These are phyloP conservation scores for Penaeus chinensis DNA, from an alignment of 1,140 invertebrate species.

Conservation along the genomic window DNA sequence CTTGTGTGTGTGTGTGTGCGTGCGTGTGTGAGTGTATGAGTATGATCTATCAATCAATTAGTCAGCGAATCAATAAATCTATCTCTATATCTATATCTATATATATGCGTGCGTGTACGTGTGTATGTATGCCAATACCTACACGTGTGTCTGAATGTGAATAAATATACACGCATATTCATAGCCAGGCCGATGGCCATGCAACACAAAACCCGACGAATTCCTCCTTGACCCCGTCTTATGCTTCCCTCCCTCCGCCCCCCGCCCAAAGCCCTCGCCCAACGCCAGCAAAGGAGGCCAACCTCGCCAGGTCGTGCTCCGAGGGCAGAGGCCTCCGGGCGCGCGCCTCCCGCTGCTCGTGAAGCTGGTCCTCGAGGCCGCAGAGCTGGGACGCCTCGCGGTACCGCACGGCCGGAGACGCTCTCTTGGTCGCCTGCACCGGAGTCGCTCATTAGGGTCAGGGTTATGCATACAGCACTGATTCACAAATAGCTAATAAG, in stretches of 20 bases:
- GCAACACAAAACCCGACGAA: background rate
- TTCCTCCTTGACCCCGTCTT: background rate
- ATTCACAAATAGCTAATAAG: too few species aligned
- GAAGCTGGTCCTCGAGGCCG: conserved; percentile 46
- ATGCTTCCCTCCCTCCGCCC: too few species aligned
- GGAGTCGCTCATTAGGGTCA: too few species aligned
- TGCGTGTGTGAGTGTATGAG: conserved; percentile 3
- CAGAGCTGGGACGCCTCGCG: conserved; percentile 38
- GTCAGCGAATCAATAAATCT: too few species aligned
- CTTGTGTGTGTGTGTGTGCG: conserved; percentile 12
- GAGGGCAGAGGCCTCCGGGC: conserved; percentile 27
- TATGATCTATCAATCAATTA: background rate
- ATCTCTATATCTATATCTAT: background rate
- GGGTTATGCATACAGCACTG: too few species aligned
- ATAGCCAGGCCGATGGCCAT: background rate
- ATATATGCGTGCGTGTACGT: background rate
- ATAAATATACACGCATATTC: background rate
- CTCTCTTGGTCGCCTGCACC: background rate
- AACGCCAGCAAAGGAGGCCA: background rate
- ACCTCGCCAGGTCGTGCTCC: conserved; percentile 25
- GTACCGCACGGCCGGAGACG: conserved; percentile 10
- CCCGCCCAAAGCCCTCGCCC: background rate
- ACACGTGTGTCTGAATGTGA: background rate
- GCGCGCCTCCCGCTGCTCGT: conserved; percentile 23
- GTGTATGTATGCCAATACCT: background rate